Evolutionary conservation across 2,888 invertebrate genomes (phyloP), one percentile per base, ranked within the genome.

Genomic region (Cosmopolites sordidus): DNA sequence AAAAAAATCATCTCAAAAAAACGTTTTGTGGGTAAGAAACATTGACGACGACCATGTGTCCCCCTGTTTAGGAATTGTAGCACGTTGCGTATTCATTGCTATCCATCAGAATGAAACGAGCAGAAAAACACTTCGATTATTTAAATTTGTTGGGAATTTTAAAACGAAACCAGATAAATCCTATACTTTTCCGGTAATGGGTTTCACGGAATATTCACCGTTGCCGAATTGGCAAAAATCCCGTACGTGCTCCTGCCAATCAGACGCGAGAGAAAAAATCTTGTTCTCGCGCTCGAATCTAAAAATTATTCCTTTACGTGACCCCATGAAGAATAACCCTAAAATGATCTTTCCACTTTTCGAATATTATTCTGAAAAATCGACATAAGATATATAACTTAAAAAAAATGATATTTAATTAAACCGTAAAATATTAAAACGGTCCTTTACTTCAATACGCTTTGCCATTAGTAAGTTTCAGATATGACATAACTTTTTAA

Each of bases 21-120:
- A n/a, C n/a, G n/a, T n/a, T n/a, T n/a, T n/a, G n/a, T n/a, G n/a
- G n/a, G n/a, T 22, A 3, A 8, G 22, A 22, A 22, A 22, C 22
- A 8, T 11, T 37, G 37, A 3, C 14, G 3, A 16, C 40, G 17
- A 15, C 22, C 8, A 16, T 27, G 17, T 15, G 14, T 22, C 22
- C 48, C 60, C 66, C 60, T 45, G 43, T 63, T 67, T 66, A 57
- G 58, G 61, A 67, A 62, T 66, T 61, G 62, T 59, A 53, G 62
- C 68, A 68, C 68, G 68, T 68, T 66, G 65, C 61, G 63, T 65
- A 64, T 68, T 68, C 68, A 68, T 68, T 65, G 68, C 66, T 56
- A 67, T 67, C 66, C 66, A 66, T 68, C 67, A 66, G 66, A 57
- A 59, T 55, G 64, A 66, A 67, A 67, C 66, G 66, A 64, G 56